A percentile compares a stretch with the other conserved stretches of the same genome.
Evolutionary conservation across 1,140 invertebrate species (phyloP).

Genomic region (Trialeurodes vaporariorum): DNA sequence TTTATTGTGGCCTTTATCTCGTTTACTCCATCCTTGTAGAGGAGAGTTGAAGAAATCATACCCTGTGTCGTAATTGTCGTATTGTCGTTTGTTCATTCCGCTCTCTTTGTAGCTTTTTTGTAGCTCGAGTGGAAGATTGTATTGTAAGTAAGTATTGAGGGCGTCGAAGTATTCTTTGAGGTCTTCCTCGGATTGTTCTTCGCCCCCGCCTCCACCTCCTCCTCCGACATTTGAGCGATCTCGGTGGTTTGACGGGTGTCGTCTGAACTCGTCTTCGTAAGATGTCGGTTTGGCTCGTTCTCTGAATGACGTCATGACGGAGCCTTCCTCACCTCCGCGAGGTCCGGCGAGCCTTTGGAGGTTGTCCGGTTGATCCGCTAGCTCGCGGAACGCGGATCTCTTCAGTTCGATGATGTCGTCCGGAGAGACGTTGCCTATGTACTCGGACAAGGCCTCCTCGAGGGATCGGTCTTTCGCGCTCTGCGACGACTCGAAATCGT

Average conservation of each 20-base stretch:
- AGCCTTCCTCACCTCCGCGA: not conserved
- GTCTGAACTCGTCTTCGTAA: not conserved
- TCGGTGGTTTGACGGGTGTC: not conserved
- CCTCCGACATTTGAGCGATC: no score
- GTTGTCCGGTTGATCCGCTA: not conserved
- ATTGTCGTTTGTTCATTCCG: no score
- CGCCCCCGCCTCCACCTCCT: no score
- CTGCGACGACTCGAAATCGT: not conserved
- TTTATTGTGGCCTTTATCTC: not conserved
- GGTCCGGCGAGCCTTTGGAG: not conserved
- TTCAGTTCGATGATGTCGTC: not conserved
- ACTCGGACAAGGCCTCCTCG: not conserved
- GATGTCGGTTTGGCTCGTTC: not conserved
- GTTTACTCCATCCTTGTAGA: not conserved
- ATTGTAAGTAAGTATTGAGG: not conserved
- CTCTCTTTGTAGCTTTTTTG: not conserved
- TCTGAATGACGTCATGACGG: not conserved
- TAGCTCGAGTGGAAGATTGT: not conserved
- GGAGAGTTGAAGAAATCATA: not conserved
- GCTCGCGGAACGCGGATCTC: not conserved
- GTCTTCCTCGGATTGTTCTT: not conserved
- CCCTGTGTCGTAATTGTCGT: not conserved
- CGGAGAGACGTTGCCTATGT: not conserved
- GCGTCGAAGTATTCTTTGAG: not conserved
- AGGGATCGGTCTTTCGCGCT: not conserved